Evolutionary conservation across 35 echinoderm and acorn worm genomes (phyloP).

Genomic region (Ptychodera flava): DNA sequence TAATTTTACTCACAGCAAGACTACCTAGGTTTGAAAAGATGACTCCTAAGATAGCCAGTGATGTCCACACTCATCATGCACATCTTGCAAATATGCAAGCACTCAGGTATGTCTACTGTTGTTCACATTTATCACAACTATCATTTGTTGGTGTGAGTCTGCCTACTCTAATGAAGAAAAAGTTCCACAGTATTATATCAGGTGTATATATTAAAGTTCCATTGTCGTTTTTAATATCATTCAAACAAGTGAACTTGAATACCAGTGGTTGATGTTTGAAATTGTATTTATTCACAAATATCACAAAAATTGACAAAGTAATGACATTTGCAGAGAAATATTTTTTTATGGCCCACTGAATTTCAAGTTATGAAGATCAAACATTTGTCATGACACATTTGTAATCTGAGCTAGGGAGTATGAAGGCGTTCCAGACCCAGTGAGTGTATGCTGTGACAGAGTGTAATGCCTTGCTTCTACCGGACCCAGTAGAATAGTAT

Average conservation of each 20-base stretch:
- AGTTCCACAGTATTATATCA: constrained; percentile 6
- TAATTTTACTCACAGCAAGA: constrained; percentile 40
- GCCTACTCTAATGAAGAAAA: constrained; percentile 3
- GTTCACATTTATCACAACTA: not conserved
- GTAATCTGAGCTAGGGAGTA: too few relatives aligned
- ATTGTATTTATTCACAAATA: constrained; percentile 1
- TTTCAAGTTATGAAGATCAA: too few relatives aligned
- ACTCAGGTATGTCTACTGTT: constrained; percentile 49
- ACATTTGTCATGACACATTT: too few relatives aligned
- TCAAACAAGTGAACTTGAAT: not conserved
- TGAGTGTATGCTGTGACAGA: too few relatives aligned
- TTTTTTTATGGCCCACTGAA: too few relatives aligned
- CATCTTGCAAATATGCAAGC: constrained; percentile 75
- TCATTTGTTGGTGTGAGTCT: not conserved
- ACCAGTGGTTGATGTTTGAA: not conserved
- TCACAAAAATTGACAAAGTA: too few relatives aligned
- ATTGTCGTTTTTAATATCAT: not conserved
- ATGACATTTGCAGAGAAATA: too few relatives aligned
- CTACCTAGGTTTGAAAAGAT: constrained; percentile 75
- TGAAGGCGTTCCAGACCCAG: too few relatives aligned
- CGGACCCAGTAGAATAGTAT: too few relatives aligned
- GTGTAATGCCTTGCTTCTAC: too few relatives aligned
- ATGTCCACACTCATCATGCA: constrained; percentile 91
- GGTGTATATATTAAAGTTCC: not conserved
- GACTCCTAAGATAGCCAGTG: constrained; percentile 45